Percentiles rank a stretch among this genome's conserved stretches.
phyloP scores from a whole-genome alignment of 2,888 invertebrate genomes.

The Acanthosepion esculentum region DNA sequence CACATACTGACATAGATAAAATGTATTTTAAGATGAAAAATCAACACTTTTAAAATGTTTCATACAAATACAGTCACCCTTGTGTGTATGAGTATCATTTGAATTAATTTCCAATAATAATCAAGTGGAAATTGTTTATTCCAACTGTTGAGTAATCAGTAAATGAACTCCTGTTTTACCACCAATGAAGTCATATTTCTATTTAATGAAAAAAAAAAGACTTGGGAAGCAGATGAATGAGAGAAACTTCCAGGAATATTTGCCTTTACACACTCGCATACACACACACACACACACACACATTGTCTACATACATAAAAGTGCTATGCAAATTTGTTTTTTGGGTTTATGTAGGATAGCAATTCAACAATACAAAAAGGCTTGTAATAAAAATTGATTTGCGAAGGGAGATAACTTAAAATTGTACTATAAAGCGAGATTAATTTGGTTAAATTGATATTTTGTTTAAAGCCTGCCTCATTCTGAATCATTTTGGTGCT shows the following conservation, averaged over 20 bases:
- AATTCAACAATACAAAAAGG: background rate
- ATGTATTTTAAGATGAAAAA: background rate
- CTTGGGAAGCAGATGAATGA: background rate
- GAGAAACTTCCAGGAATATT: background rate
- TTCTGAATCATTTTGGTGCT: background rate
- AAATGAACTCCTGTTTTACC: no score
- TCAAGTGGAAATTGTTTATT: no score
- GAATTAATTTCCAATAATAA: no score
- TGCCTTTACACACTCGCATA: no score
- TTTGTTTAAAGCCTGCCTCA: background rate
- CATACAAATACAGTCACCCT: no score
- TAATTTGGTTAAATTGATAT: background rate
- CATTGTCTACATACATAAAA: background rate
- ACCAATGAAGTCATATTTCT: no score
- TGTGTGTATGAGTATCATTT: no score
- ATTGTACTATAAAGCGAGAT: background rate
- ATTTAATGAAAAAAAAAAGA: no score
- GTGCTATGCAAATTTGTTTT: background rate
- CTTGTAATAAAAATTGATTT: background rate
- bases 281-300: no score
- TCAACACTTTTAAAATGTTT: background rate
- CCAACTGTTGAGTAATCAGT: no score
- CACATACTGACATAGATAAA: background rate
- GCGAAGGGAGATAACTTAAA: background rate
- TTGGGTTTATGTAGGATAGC: no score